A percentile compares a stretch with the other conserved stretches of the same genome.
phyloP scores from a whole-genome alignment of 2,888 invertebrate species.

The Alloscopus bannaensis region DNA sequence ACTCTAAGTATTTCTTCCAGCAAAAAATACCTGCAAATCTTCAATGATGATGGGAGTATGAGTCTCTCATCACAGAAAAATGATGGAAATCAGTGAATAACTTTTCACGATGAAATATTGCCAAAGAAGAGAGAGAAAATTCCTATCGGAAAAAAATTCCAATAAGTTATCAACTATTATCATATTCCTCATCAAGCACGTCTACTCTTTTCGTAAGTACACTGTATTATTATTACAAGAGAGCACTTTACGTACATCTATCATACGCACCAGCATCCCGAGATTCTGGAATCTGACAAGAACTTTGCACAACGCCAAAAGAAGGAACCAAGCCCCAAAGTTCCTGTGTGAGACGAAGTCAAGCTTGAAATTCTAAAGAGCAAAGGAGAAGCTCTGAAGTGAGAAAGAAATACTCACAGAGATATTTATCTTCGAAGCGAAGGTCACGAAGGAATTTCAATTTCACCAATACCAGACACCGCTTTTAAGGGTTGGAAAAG shows the following conservation, averaged over 20 bases:
- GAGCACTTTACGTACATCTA: not conserved
- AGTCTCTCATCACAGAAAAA: not conserved
- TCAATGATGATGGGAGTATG: not conserved
- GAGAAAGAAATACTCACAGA: no score
- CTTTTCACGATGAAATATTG: not conserved
- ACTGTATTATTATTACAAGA: not conserved
- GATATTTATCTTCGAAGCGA: constrained; percentile 10
- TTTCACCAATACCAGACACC: constrained; percentile 25
- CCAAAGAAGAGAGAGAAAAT: constrained; percentile 6
- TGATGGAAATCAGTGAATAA: constrained; percentile 32
- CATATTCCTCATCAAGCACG: not conserved
- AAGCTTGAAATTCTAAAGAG: not conserved
- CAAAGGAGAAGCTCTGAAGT: no score
- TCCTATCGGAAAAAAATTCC: constrained; percentile 3
- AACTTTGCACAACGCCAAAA: no score
- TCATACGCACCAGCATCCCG: not conserved
- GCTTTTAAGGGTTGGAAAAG: no score
- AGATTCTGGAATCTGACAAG: no score
- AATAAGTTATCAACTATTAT: constrained; percentile 36
- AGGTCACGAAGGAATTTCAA: constrained; percentile 40
- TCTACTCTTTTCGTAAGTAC: not conserved
- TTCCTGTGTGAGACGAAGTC: not conserved
- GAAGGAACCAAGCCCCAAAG: not conserved
- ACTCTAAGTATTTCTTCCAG: not conserved
- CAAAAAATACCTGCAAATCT: not conserved